phyloP scores from a whole-genome alignment of 2,797 vertebrate species.

The Platalea minor region DNA sequence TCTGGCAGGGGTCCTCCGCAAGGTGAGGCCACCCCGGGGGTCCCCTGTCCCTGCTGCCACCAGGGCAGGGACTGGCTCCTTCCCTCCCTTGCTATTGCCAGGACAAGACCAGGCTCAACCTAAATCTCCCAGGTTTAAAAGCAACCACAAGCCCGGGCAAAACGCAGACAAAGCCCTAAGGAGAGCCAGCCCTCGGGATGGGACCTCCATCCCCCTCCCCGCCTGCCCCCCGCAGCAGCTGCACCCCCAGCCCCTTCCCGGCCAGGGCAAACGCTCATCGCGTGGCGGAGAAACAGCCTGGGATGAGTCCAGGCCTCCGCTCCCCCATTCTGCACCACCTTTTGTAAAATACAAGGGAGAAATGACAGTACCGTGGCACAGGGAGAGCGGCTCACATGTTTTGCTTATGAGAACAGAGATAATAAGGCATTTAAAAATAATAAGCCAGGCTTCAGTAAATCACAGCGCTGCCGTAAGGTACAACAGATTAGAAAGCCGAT shows the following conservation, averaged over 20 bases:
- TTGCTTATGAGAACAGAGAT: neutral
- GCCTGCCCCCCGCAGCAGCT: neutral
- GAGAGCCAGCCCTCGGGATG: neutral
- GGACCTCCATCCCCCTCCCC: neutral
- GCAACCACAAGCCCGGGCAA: neutral
- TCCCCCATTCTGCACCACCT: neutral
- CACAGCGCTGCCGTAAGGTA: neutral
- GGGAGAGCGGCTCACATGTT: neutral
- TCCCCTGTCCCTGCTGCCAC: neutral
- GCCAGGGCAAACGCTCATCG: fast-evolving
- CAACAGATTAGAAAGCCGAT: neutral
- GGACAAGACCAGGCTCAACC: neutral
- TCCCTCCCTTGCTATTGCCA: neutral
- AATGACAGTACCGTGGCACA: neutral
- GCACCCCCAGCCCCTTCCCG: neutral
- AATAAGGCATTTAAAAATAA: neutral
- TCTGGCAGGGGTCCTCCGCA: neutral
- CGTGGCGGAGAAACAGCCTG: fast-evolving
- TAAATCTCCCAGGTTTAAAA: neutral
- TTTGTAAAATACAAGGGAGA: neutral
- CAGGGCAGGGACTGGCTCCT: neutral
- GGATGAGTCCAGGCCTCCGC: fast-evolving
- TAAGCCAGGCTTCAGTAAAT: neutral
- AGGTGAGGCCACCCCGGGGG: neutral
- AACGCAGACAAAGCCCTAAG: neutral